phyloP scores from a whole-genome alignment of 2,888 invertebrate genomes.

The Gryllus longicercus region DNA sequence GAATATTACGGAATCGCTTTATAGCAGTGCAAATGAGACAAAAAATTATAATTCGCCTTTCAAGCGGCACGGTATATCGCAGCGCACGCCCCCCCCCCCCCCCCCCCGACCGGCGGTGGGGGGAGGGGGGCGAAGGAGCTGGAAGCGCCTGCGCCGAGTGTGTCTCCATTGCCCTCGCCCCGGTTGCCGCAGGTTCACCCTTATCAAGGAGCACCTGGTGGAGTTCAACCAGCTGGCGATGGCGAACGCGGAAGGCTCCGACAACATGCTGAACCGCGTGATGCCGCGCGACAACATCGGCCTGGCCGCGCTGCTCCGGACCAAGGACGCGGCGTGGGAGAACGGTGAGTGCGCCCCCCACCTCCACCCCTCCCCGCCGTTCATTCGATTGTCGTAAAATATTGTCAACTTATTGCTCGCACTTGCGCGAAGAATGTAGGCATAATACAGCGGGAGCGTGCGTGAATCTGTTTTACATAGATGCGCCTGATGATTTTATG shows the following conservation, averaged over 20 bases:
- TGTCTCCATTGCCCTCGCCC: background rate
- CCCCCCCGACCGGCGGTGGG: too few species aligned
- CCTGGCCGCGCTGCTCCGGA: conserved; percentile 89
- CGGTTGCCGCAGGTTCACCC: conserved; percentile 67
- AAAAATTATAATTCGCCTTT: background rate
- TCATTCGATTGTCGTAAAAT: too few species aligned
- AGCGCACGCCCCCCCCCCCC: too few species aligned
- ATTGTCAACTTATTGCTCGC: too few species aligned
- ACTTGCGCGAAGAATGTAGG: background rate
- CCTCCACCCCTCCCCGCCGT: background rate
- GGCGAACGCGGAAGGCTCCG: conserved; percentile 96
- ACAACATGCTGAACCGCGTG: conserved; percentile 96
- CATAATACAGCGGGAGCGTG: too few species aligned
- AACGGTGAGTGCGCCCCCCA: conserved; percentile 26
- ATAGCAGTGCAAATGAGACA: background rate
- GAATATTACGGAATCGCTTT: too few species aligned
- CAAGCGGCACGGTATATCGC: too few species aligned
- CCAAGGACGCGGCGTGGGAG: conserved; percentile 93
- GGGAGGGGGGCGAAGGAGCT: too few species aligned
- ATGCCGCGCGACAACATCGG: conserved; percentile 99
- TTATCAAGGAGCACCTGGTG: conserved; percentile 93
- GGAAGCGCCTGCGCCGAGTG: too few species aligned
- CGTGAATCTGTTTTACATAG: too few species aligned
- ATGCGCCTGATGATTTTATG: too few species aligned
- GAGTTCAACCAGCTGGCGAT: conserved; percentile 98